Base-by-base conservation (phyloP, 2,113 vertebrate species). In the Ornithorhynchus anatinus region DNA sequence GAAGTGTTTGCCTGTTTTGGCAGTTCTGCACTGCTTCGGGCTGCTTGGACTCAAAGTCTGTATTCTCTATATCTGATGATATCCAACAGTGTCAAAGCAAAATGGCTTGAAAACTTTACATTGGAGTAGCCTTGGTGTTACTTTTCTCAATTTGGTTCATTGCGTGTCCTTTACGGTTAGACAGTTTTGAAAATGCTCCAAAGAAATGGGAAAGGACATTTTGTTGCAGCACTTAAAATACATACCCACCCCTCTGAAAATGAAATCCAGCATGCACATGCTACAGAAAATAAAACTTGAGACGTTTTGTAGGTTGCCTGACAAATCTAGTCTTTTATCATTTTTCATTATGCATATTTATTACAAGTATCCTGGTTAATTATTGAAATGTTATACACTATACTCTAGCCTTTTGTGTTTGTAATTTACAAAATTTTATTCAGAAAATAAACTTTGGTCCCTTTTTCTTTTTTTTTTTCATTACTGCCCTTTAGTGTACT, bases 331-430 rank as follows among this genome's bases (percentile, higher is more conserved):
- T 90, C 72, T 82, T 88, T 75, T 84, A 88, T 76, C 83, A 89
- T 78, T 69, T 87, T 90, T 91, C 84, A 73, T 78, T 90, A 91
- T 74, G 57, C 82, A 50, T 94, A 93, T 94, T 94, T 94, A 93
- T 93, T 93, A 89, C 84, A 83, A 82, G 88, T 93, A 91, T 82
- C 87, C 88, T 86, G 91, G 90, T 90, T 89, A 88, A 86, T 88
- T 91, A 89, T 87, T 90, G 89, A 86, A 89, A 91, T 89, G 70
- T 84, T 89, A 88, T 86, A 89, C 77, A 84, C 88, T 80, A 88
- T 90, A 86, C 87, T 75, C 72, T 92, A 93, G 91, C 66, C 66
- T 84, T 72, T 84, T 87, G 83, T 86, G 88, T 91, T 89, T 92
- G 79, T 92, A 91, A 92, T 92, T 93, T 91, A 88, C 84, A 75